Evolutionary conservation across 1,140 invertebrate genomes (phyloP).

Genomic region (Heterodera schachtii): DNA sequence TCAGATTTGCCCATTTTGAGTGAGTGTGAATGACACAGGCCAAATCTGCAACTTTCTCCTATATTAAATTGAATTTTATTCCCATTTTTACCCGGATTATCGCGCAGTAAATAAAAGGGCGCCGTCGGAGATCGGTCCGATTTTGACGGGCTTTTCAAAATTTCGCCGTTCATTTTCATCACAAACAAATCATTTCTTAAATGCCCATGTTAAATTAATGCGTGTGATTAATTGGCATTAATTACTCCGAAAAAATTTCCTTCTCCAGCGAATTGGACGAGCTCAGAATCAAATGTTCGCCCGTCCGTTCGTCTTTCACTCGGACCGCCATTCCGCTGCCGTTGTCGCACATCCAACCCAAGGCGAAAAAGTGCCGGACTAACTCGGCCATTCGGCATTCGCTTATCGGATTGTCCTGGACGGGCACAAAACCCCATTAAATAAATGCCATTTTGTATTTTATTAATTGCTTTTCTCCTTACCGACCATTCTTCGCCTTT

Average conservation of each 20-base stretch:
- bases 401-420: neutral
- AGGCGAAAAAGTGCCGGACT: constrained; percentile 5
- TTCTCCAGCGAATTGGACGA: neutral
- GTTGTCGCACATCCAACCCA: neutral
- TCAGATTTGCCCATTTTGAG: neutral
- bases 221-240: too few species aligned
- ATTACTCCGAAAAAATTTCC: neutral
- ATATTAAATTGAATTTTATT: neutral
- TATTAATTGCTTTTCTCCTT: too few species aligned
- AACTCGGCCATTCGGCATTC: constrained; percentile 1
- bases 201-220: neutral
- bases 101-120: neutral
- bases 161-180: neutral
- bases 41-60: neutral
- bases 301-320: neutral
- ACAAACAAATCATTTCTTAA: neutral
- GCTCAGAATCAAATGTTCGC: neutral
- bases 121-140: neutral
- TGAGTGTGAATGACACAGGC: constrained; percentile 7
- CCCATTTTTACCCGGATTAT: neutral
- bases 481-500: too few species aligned
- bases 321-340: neutral
- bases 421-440: too few species aligned
- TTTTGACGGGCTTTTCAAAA: neutral
- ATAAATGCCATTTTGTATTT: too few species aligned